A percentile compares a stretch with the other conserved stretches of the same genome.
phyloP scores from a whole-genome alignment of 2,888 invertebrate genomes.

The Ferrisia virgata region DNA sequence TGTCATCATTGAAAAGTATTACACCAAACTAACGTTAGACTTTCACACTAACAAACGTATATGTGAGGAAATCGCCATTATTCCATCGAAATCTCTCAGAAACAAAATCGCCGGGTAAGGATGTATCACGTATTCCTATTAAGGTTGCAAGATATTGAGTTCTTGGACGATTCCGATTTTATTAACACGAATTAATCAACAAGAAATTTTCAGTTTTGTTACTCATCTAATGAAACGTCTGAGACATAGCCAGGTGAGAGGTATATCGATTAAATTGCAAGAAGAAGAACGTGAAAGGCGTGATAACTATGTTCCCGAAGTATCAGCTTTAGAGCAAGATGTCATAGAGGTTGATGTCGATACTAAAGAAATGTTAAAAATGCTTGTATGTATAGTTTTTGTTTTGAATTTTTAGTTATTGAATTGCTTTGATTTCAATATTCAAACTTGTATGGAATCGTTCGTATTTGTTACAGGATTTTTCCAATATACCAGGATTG shows the following conservation, averaged over 20 bases:
- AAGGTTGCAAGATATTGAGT: too few relatives aligned
- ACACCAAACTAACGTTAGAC: constrained; percentile 93
- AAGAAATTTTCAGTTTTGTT: constrained; percentile 74
- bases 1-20: constrained; percentile 99
- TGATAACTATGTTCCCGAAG: constrained; percentile 98
- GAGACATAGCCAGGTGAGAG: constrained; percentile 94
- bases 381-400: constrained; percentile 63
- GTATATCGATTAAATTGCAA: constrained; percentile 98
- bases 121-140: neutral
- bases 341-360: constrained; percentile 97
- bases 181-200: too few relatives aligned
- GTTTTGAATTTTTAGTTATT: neutral
- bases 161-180: too few relatives aligned
- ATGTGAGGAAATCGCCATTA: constrained; percentile 99
- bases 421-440: neutral
- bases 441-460: neutral
- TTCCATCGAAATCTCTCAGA: constrained; percentile 94
- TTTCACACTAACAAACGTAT: constrained; percentile 99
- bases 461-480: constrained; percentile 59
- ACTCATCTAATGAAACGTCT: constrained; percentile 99
- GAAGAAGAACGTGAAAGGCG: constrained; percentile 99
- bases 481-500: constrained; percentile 87
- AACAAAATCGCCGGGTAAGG: constrained; percentile 98
- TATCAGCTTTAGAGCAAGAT: constrained; percentile 92
- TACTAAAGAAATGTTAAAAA: constrained; percentile 98